phyloP scores from a whole-genome alignment of 2,797 vertebrate species.

The Ctenopoma multispine region DNA sequence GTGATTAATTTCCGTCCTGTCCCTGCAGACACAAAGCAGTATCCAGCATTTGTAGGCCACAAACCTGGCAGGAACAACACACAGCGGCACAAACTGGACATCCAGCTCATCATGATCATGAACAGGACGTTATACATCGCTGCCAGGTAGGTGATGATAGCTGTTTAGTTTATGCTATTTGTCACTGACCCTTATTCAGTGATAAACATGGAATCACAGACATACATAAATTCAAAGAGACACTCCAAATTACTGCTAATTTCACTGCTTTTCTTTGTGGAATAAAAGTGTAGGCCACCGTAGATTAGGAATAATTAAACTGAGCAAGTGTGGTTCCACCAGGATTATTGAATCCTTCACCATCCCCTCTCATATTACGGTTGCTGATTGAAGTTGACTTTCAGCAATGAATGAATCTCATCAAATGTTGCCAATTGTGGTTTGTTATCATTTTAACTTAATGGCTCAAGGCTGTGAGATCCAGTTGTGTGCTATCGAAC shows the following conservation, averaged over 20 bases:
- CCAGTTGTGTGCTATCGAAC: conserved; percentile 1
- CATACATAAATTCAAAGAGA: conserved; percentile 3
- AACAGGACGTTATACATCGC: conserved; percentile 95
- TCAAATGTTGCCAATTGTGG: conserved; percentile 32
- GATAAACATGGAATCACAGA: background rate
- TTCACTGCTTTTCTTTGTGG: conserved; percentile 7
- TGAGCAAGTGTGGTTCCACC: conserved; percentile 15
- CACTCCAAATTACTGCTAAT: background rate
- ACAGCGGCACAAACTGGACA: conserved; percentile 96
- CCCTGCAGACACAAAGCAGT: conserved; percentile 96
- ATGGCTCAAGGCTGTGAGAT: conserved; percentile 27
- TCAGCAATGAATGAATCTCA: conserved; percentile 32
- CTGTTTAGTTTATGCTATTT: background rate
- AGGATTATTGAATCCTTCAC: conserved; percentile 48
- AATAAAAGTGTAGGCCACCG: conserved; percentile 11
- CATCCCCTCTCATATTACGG: conserved; percentile 29
- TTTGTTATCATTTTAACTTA: conserved; percentile 38
- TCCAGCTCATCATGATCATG: conserved; percentile 97
- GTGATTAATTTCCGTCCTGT: conserved; percentile 17
- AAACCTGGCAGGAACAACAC: conserved; percentile 97
- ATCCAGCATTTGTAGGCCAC: conserved; percentile 98
- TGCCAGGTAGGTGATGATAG: conserved; percentile 88
- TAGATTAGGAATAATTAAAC: conserved; percentile 42
- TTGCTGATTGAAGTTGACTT: conserved; percentile 44
- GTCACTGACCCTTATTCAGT: background rate